Evolutionary conservation across 2,888 invertebrate genomes (phyloP), one percentile per base, ranked within the genome.

Genomic region (Hydropsyche betteni): DNA sequence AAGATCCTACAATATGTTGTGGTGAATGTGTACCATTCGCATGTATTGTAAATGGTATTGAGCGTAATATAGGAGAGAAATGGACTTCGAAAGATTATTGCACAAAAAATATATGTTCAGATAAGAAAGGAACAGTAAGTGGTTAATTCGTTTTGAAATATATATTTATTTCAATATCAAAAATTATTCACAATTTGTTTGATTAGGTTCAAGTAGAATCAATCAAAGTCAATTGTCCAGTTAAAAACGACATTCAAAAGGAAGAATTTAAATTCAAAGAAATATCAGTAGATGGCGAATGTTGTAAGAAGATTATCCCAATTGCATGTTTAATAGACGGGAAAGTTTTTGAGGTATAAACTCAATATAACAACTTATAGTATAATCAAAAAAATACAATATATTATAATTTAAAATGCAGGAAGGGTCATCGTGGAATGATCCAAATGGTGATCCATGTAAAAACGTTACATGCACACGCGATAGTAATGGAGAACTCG

Each of bases 71-170:
- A 16, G 90, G 88, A 0, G 86, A 88, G 61, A 84, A 84, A 61
- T 93, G 92, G 93, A 84, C 83, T 0, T 90, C 91, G 0, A 71
- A 82, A 0, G 92, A 92, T 84, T 86, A 86, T 81, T 93, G 93
- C 81, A 89, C 88, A 5, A 88, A 87, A 78, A 92, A 87, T 81
- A 85, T 86, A 0, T 93, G 93, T 81, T 84, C 87, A 5, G 83
- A 86, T n/a, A 80, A 84, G 12, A 86, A 90, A 75, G 90, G 88
- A 76, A 85, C 85, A 50, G 88, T 89, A 76, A 83, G 86, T 81
- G 33, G 16, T 38, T 4, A 44, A 44, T 44, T 44, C 1, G 3
- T 44, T 44, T 44, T 6, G 44, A 6, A 44, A 7, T 51, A 10
- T 24, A 38, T 16, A 68, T 6, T 51, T 75, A 82, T 61, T 61